Evolutionary conservation across 2,888 invertebrate species (phyloP), one percentile per base, ranked within the genome.

Genomic region (Petrolisthes cinctipes): DNA sequence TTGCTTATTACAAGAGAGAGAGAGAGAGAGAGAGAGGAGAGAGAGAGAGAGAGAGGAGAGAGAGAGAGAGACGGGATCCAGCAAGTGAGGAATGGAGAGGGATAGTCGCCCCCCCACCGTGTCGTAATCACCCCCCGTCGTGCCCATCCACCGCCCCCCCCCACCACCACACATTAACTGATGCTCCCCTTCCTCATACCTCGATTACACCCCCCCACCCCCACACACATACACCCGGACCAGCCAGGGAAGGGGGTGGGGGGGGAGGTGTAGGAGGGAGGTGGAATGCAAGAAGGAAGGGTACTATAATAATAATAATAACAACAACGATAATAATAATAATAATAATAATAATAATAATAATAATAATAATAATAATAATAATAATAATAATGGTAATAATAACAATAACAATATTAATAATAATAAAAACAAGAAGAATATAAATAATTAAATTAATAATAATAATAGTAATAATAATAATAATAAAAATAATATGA

Each of bases 71-170:
- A 37, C 66, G 51, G 76, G 61, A 51, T 20, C 17, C 0, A 17
- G 51, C 11, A 57, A 75, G 17, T 61, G 4, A 37, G 66, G 66
- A 54, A 61, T 6, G 57, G 81, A 57, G 66, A 78, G 79, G 79
- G 82, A 66, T 23, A 61, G 17, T 37, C n/a, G 51, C 75, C 83
- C 71, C 86, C 83, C 81, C 11, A 61, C 86, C 71, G 86, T 20
- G 86, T 68, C 54, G 83, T 86, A 86, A 86, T 86, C 86, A 86
- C 86, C 86, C 86, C 86, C 86, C 54, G 79, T 53, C 9, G 86
- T 7, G 86, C 83, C 53, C 86, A 86, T 68, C 83, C 79, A 23
- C 78, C 80, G 75, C 57, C 81, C 81, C 86, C 81, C 81, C 23
- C 86, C 68, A 78, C 66, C 82, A 73, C 82, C 76, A 75, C 83